Conservation (phyloP, 2,888 invertebrate species). For the Galerucella calmariensis region DNA sequence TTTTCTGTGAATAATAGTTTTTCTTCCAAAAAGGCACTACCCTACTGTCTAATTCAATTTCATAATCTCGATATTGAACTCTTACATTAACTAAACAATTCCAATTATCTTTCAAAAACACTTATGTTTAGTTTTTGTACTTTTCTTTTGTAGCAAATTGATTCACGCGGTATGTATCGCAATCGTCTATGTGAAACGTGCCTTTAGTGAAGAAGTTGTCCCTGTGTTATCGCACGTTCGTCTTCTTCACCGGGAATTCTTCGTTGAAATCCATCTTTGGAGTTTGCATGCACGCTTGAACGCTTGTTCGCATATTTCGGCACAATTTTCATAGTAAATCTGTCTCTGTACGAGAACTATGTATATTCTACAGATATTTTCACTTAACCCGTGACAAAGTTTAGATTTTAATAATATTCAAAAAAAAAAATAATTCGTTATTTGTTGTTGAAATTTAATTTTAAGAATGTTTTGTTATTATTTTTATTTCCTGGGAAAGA, state of each 20-base stretch:
- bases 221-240: slow-evolving; percentile 65
- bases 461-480: too few relatives aligned
- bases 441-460: too few relatives aligned
- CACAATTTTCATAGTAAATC: slow-evolving; percentile 55
- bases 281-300: slow-evolving; percentile 61
- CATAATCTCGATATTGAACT: too few relatives aligned
- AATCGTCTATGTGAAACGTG: slow-evolving; percentile 44
- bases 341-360: slow-evolving; percentile 32
- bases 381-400: neutral
- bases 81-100: too few relatives aligned
- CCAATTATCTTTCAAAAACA: neutral
- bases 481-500: too few relatives aligned
- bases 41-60: too few relatives aligned
- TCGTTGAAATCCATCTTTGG: slow-evolving; percentile 62
- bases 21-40: too few relatives aligned
- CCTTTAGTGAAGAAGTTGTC: slow-evolving; percentile 53
- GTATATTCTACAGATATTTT: neutral
- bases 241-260: slow-evolving; percentile 65
- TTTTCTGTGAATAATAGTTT: too few relatives aligned
- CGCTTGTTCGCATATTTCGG: slow-evolving; percentile 58
- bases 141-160: neutral
- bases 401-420: too few relatives aligned
- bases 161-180: neutral
- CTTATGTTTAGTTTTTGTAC: neutral
- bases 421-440: too few relatives aligned